These are phyloP conservation scores for Oryzias celebensis DNA, from an alignment of 2,113 vertebrate genomes.

Conservation along the genomic window DNA sequence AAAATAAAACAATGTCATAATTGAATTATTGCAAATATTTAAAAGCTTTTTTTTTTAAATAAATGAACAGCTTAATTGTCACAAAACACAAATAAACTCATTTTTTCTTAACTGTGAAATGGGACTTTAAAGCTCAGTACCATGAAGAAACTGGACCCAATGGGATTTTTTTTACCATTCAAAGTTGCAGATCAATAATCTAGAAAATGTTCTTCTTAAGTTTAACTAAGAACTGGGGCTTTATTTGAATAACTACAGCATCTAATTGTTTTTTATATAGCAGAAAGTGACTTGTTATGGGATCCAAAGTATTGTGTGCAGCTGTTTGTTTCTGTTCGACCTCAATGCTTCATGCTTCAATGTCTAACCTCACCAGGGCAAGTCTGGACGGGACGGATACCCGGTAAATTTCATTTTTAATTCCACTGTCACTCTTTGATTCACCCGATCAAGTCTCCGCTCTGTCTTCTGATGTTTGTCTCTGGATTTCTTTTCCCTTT, in stretches of 20 bases:
- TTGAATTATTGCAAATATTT: too few relatives aligned
- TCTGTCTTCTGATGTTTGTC: background rate
- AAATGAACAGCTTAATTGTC: too few relatives aligned
- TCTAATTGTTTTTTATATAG: conserved; percentile 10
- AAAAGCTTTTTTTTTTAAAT: too few relatives aligned
- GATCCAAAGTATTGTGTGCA: conserved; percentile 27
- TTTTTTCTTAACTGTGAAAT: too few relatives aligned
- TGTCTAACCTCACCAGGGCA: conserved; percentile 90
- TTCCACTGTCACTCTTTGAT: conserved; percentile 54
- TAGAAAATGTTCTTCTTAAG: too few relatives aligned
- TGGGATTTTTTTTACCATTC: too few relatives aligned
- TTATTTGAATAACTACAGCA: background rate
- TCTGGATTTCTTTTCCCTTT: conserved; percentile 13
- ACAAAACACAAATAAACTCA: too few relatives aligned
- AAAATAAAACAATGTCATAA: too few relatives aligned
- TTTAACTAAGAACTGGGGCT: too few relatives aligned
- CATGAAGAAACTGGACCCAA: too few relatives aligned
- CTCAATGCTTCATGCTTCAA: conserved; percentile 68
- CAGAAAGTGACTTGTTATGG: conserved; percentile 4
- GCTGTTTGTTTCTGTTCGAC: conserved; percentile 48
- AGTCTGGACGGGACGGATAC: conserved; percentile 95
- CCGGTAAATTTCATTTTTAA: conserved; percentile 87
- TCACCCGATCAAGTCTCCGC: conserved; percentile 27
- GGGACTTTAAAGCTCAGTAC: too few relatives aligned
- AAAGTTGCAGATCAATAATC: too few relatives aligned